phyloP scores from a whole-genome alignment of 2,888 invertebrate genomes.

The Synergus umbraculus region DNA sequence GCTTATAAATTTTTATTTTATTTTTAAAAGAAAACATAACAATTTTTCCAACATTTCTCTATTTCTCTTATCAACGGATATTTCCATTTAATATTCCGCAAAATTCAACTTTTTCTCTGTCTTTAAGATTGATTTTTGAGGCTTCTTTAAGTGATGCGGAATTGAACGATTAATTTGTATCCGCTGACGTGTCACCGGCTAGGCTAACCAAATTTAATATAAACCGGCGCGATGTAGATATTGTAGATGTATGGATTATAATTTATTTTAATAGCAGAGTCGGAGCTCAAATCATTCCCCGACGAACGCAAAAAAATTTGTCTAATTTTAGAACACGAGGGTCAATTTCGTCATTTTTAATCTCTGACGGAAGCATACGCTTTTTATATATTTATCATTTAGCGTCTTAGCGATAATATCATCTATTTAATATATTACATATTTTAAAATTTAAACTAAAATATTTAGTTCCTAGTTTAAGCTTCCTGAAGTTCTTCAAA shows the following conservation, averaged over 20 bases:
- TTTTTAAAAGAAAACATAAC: not conserved
- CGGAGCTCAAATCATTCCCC: slow-evolving; percentile 35
- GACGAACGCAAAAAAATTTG: slow-evolving; percentile 31
- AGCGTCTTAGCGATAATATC: not conserved
- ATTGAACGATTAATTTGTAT: slow-evolving; percentile 37
- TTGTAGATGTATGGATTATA: slow-evolving; percentile 39
- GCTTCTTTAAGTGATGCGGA: slow-evolving; percentile 1
- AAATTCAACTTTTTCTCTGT: not conserved
- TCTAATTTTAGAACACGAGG: slow-evolving; percentile 40
- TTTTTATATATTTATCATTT: slow-evolving; percentile 29
- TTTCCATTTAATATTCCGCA: not conserved
- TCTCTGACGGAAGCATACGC: slow-evolving; percentile 5
- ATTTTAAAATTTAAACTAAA: not conserved
- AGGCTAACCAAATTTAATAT: slow-evolving; percentile 39
- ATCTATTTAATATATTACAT: not conserved
- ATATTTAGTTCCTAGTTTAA: not conserved
- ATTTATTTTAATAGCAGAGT: slow-evolving; percentile 34
- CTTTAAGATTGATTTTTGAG: not conserved
- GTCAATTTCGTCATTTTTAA: slow-evolving; percentile 21
- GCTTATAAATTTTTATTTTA: slow-evolving; percentile 1
- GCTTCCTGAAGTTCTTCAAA: not conserved
- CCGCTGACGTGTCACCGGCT: slow-evolving; percentile 41
- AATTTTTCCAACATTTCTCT: not conserved
- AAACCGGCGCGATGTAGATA: slow-evolving; percentile 34
- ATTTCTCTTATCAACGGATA: not conserved